Evolutionary conservation across 2,113 vertebrate species (phyloP), one percentile per base, ranked within the genome.

Genomic region (Eretmochelys imbricata): DNA sequence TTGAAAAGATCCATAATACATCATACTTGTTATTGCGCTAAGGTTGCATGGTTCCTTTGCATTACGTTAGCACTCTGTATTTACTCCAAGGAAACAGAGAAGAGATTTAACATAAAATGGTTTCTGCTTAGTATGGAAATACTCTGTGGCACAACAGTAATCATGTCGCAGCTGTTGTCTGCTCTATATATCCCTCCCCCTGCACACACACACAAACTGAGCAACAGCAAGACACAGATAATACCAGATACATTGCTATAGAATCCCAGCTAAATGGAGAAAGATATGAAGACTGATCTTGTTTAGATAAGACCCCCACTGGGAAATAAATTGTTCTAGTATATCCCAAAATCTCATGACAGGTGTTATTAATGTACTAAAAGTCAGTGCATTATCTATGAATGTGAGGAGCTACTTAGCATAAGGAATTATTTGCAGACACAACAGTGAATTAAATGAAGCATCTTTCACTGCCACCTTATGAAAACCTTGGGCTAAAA

Each of bases 211-310:
- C 48, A 20, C 51, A 78, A 78, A 35, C 59, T 88, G 83, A 96
- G 88, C 90, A 96, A 51, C 81, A 93, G 84, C 48, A 76, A 90
- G 93, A 19, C 25, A 54, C 54, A 88, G 84, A 75, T 80, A 94
- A 96, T 84, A 95, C 82, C 57, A 86, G 84, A 75, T 5, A 86
- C 25, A 80, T 49, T 51, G 49, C 89, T 80, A 55, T 25, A 94
- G 80, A 79, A 76, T 38, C 51, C 31, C 35, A 72, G 48, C 83
- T 96, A 96, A 93, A 95, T 29, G 90, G 87, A 82, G 89, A 94
- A 96, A 94, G 95, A 95, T 85, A 91, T 4, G 20, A 96, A 95
- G 87, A 88, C 78, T 95, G 95, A 97, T 97, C 91, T 97, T 97
- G 95, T 98, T 98, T 96, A 96, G 82, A 94, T 92, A 97, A 97